Percentiles rank a stretch among this genome's conserved stretches.
These are phyloP conservation scores for Antheraea yamamai DNA, from an alignment of 2,888 invertebrate genomes.

Conservation along the genomic window DNA sequence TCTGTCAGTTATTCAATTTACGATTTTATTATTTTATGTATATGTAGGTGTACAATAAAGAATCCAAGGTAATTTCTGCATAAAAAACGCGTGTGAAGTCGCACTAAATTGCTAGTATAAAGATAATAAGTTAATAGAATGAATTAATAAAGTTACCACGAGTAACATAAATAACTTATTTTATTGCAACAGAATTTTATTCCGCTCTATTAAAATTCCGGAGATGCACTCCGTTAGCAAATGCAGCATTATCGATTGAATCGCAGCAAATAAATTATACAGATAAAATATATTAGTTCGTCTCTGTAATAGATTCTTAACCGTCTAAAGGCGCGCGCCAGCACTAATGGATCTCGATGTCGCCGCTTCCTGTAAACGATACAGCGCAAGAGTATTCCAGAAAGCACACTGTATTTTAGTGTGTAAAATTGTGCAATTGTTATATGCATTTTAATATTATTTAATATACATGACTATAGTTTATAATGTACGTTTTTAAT, in stretches of 20 bases:
- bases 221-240: neutral
- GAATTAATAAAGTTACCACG: neutral
- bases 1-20: too few species aligned
- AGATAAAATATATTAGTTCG: conserved; percentile 23
- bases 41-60: too few species aligned
- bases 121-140: too few species aligned
- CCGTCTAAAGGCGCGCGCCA: conserved; percentile 23
- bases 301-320: conserved; percentile 32
- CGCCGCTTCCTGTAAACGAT: conserved; percentile 24
- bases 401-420: conserved; percentile 20
- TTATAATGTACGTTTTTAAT: too few species aligned
- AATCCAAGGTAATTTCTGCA: too few species aligned
- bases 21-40: too few species aligned
- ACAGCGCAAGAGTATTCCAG: conserved; percentile 15
- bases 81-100: too few species aligned
- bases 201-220: neutral
- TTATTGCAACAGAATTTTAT: neutral
- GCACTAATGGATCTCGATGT: conserved; percentile 37
- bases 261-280: conserved; percentile 17
- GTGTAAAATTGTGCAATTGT: neutral
- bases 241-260: conserved; percentile 5
- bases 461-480: neutral
- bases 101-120: too few species aligned
- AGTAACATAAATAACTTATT: neutral
- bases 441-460: neutral